Evolutionary conservation across 1,140 invertebrate genomes (phyloP).

Genomic region (Cyclargus thomasi): DNA sequence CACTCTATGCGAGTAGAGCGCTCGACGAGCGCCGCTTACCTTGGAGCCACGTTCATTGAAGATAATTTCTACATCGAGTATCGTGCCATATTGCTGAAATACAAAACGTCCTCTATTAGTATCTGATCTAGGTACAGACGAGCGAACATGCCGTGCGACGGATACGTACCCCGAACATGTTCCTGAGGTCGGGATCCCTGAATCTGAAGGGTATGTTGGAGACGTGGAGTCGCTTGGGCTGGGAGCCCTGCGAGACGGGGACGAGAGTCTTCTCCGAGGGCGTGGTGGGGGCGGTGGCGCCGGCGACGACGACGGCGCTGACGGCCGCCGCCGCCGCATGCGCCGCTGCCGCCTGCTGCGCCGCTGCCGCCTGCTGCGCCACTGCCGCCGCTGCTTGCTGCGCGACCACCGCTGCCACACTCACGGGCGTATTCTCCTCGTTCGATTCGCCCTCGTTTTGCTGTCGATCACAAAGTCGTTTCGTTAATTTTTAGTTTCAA

Average conservation of each 20-base stretch:
- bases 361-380: conserved; percentile 81
- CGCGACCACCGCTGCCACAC: conserved; percentile 50
- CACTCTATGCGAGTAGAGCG: conserved; percentile 34
- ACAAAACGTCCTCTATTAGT: conserved; percentile 63
- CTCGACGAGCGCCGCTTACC: conserved; percentile 80
- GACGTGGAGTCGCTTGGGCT: conserved; percentile 93
- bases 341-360: conserved; percentile 80
- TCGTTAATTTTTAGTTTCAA: no score
- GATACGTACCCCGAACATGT: conserved; percentile 96
- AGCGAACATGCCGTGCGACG: conserved; percentile 33
- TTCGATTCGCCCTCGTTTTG: conserved; percentile 65
- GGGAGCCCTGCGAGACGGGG: conserved; percentile 71
- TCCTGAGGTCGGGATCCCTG: conserved; percentile 96
- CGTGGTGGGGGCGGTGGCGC: conserved; percentile 74
- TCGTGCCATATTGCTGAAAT: conserved; percentile 97
- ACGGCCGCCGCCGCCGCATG: conserved; percentile 80
- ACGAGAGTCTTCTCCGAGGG: conserved; percentile 56
- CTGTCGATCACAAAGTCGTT: conserved; percentile 37
- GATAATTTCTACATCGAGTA: conserved; percentile 99
- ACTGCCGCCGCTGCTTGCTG: conserved; percentile 74
- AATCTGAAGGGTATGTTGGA: conserved; percentile 99
- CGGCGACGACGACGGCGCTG: conserved; percentile 77
- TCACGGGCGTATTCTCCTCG: conserved; percentile 54
- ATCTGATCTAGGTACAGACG: conserved; percentile 7
- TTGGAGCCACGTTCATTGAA: conserved; percentile 99